phyloP scores from a whole-genome alignment of 2,797 vertebrate genomes.

The Cryptoprocta ferox region DNA sequence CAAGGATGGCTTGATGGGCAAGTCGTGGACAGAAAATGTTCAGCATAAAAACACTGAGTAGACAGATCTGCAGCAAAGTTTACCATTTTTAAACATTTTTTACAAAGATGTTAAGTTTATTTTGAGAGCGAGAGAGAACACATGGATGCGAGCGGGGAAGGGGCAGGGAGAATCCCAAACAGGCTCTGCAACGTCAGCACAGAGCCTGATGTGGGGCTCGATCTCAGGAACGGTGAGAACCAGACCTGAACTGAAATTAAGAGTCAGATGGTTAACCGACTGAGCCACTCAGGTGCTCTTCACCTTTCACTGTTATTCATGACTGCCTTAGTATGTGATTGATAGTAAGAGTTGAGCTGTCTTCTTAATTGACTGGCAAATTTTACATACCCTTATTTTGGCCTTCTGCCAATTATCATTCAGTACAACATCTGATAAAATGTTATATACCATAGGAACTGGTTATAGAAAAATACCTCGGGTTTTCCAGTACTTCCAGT shows the following conservation, averaged over 20 bases:
- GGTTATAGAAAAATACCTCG: background rate
- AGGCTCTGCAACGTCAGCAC: background rate
- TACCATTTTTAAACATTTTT: too few species aligned
- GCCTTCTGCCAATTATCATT: background rate
- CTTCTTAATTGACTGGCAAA: background rate
- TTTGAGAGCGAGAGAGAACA: background rate
- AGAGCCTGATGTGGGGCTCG: background rate
- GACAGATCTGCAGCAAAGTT: background rate
- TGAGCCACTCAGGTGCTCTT: background rate
- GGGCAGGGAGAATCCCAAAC: background rate
- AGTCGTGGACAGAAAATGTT: background rate
- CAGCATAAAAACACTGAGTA: background rate
- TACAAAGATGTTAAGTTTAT: too few species aligned
- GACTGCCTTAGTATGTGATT: background rate
- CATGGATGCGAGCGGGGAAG: rapidly evolving
- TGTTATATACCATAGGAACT: background rate
- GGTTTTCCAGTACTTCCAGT: background rate
- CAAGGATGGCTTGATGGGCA: background rate
- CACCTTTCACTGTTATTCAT: background rate
- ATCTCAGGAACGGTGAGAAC: background rate
- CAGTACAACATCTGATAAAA: background rate
- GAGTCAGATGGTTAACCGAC: background rate
- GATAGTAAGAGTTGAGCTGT: background rate
- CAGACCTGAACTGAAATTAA: background rate
- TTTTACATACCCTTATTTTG: background rate